Base-by-base conservation (phyloP, 2,888 invertebrate genomes). In the Chrysodeixis includens region DNA sequence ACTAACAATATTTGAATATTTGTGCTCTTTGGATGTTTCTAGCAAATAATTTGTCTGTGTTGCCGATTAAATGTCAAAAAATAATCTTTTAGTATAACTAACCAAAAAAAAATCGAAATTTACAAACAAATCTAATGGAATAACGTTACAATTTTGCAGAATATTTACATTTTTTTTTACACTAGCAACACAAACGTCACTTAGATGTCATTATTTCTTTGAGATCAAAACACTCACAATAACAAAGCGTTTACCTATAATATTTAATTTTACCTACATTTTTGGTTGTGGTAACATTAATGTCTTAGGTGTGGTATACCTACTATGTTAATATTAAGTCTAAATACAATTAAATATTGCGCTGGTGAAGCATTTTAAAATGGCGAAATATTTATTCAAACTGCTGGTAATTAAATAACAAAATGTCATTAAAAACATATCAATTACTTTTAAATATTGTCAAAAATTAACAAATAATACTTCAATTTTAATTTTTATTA, bases 191-290 rank as follows among this genome's bases (percentile, higher is more conserved):
- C 61, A 74, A 65, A 59, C 63, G 61, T 71, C 30, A 60, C 61
- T 62, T 62, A 44, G 61, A 68, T 76, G 56, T 62, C 66, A 71
- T 66, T 71, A 71, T 63, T 78, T 54, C 65, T 75, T 82, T 90
- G 91, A 91, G 91, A 91, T 91, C 91, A 90, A 86, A 84, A 59
- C 88, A 88, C 88, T 86, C 88, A 90, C 88, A 86, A 78, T 77
- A 77, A 86, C 82, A 83, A 86, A 88, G 84, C 82, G 69, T 85
- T 84, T 69, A 78, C 64, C 26, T 26, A 26, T 26, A 73, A 62
- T 54, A 44, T 59, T 49, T 57, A 51, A 57, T 60, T 44, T 63
- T 56, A 72, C 53, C 60, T 67, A 76, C 30, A 3, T 26, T 30
- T 14, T 18, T 46, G 49, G 46, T 44, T 76, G 62, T 52, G 56